A percentile compares a stretch with the other conserved stretches of the same genome.
These are phyloP conservation scores for Gobio gobio DNA, from an alignment of 2,113 vertebrate genomes.

Conservation along the genomic window DNA sequence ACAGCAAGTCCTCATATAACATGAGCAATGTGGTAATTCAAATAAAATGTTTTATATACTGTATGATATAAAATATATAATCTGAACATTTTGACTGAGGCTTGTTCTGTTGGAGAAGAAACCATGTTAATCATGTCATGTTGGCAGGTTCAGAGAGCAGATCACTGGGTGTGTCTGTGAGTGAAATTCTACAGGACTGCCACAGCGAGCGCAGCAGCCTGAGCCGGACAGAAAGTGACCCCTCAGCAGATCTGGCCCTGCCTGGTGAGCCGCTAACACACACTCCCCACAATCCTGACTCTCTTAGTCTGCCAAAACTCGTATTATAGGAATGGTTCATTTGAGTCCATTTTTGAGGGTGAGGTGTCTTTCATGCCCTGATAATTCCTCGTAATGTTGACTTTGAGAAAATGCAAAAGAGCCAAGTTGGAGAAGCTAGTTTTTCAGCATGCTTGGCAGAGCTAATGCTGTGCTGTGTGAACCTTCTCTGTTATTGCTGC, in stretches of 20 bases:
- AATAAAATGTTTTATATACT: neutral
- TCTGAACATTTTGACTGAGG: neutral
- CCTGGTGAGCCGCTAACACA: conserved; percentile 74
- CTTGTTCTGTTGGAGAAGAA: neutral
- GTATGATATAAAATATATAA: neutral
- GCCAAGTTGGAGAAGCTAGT: conserved; percentile 9
- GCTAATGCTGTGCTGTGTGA: neutral
- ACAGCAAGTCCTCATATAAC: neutral
- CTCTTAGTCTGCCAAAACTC: neutral
- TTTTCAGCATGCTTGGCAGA: conserved; percentile 11
- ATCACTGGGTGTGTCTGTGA: conserved; percentile 64
- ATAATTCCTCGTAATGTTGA: conserved; percentile 1
- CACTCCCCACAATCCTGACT: neutral
- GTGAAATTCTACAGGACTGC: conserved; percentile 78
- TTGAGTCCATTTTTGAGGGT: neutral
- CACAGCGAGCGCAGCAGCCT: conserved; percentile 70
- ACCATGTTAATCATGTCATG: conserved; percentile 40
- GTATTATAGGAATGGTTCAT: neutral
- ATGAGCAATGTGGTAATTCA: neutral
- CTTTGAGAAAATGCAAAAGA: conserved; percentile 26
- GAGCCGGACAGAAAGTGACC: conserved; percentile 62
- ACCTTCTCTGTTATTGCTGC: conserved; percentile 5
- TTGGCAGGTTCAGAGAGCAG: conserved; percentile 57
- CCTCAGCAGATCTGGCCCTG: conserved; percentile 76
- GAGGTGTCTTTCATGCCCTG: neutral